Conservation (phyloP, 1,140 invertebrate genomes). For the Harlomillsia oculata region DNA sequence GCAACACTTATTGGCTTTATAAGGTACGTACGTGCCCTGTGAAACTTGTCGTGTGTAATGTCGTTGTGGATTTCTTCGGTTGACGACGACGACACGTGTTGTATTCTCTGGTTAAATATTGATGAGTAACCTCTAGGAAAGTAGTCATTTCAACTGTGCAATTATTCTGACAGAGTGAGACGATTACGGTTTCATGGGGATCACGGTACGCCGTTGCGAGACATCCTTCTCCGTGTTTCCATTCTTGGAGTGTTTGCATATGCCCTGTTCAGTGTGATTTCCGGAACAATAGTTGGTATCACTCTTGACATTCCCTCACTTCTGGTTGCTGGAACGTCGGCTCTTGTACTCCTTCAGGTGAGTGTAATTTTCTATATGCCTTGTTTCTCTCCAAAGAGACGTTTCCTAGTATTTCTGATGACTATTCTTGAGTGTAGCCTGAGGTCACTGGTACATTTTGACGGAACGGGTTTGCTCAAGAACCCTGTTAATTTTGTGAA, state of each 20-base stretch:
- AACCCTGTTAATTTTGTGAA: neutral
- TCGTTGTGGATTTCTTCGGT: too few species aligned
- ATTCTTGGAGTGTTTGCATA: slow-evolving; percentile 86
- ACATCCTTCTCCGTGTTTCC: slow-evolving; percentile 79
- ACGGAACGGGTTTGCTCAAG: neutral
- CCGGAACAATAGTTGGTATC: slow-evolving; percentile 63
- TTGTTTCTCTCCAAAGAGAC: neutral
- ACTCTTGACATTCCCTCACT: slow-evolving; percentile 76
- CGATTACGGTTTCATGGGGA: slow-evolving; percentile 77
- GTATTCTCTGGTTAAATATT: too few species aligned
- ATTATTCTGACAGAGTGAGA: slow-evolving; percentile 58
- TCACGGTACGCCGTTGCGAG: slow-evolving; percentile 70
- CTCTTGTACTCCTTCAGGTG: slow-evolving; percentile 73
- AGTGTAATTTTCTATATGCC: slow-evolving; percentile 20
- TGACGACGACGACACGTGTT: too few species aligned
- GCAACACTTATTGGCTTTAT: slow-evolving; percentile 83
- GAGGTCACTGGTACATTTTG: neutral
- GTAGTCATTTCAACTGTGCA: neutral
- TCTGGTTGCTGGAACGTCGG: slow-evolving; percentile 77
- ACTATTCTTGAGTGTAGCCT: neutral
- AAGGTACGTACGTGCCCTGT: too few species aligned
- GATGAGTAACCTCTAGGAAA: too few species aligned
- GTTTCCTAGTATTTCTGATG: neutral
- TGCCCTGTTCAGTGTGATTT: slow-evolving; percentile 84
- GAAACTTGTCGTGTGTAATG: too few species aligned